Percentiles rank a stretch among this genome's conserved stretches.
Conservation (phyloP, 2,113 vertebrate genomes). For the Microcebus tavaratra region DNA sequence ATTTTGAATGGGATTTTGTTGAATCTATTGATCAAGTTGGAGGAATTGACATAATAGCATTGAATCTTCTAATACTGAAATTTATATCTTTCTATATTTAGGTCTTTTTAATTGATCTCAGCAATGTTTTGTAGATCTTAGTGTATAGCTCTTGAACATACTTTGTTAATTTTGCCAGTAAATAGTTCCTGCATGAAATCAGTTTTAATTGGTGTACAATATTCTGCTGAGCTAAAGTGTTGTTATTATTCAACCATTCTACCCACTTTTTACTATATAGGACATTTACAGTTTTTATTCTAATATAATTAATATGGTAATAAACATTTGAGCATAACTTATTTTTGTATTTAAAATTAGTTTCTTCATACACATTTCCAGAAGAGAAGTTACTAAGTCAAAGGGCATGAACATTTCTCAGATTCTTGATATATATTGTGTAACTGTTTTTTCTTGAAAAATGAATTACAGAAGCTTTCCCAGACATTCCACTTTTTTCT, state of each 20-base stretch:
- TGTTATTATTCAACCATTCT: not conserved
- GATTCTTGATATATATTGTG: not conserved
- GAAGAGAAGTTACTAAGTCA: not conserved
- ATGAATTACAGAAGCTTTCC: conserved; percentile 26
- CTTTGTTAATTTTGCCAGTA: conserved; percentile 25
- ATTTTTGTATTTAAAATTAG: not conserved
- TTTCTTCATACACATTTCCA: not conserved
- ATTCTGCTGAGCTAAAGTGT: not conserved
- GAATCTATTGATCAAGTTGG: not conserved
- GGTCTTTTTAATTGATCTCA: not conserved
- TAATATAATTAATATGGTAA: not conserved
- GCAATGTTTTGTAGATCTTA: not conserved
- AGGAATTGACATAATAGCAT: not conserved
- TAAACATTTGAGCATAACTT: not conserved
- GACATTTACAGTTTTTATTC: not conserved
- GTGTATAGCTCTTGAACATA: not conserved
- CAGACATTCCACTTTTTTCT: not conserved
- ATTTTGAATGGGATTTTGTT: not conserved
- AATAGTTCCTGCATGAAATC: conserved; percentile 15
- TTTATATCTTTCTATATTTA: not conserved
- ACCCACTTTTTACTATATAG: not conserved
- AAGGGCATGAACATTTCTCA: not conserved
- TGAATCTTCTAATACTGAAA: not conserved
- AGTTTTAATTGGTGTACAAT: not conserved
- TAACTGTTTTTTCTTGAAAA: not conserved